Conservation (phyloP, 2,888 invertebrate species). For the Lacanobia oleracea region DNA sequence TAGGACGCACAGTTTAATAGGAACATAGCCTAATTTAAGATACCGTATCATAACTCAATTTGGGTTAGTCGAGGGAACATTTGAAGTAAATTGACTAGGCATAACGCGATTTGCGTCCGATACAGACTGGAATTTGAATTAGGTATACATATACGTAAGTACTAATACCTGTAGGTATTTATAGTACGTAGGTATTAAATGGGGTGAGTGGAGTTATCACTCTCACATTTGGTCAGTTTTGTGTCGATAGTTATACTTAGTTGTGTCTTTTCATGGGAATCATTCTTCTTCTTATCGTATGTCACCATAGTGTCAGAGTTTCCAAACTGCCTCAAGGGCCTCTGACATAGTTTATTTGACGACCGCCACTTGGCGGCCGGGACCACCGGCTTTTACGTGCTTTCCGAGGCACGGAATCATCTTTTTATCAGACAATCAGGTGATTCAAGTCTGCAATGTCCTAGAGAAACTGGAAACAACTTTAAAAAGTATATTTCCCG, state of each 20-base stretch:
- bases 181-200: neutral
- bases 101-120: slow-evolving; percentile 31
- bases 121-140: slow-evolving; percentile 8
- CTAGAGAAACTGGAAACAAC: too few relatives aligned
- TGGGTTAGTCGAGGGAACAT: slow-evolving; percentile 28
- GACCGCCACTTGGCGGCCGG: too few relatives aligned
- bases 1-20: neutral
- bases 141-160: neutral
- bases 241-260: neutral
- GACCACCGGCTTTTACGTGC: too few relatives aligned
- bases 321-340: too few relatives aligned
- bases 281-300: too few relatives aligned
- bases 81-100: slow-evolving; percentile 46
- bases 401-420: too few relatives aligned
- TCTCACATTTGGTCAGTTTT: neutral
- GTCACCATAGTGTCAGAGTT: too few relatives aligned
- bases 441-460: too few relatives aligned
- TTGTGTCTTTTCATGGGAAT: too few relatives aligned
- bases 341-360: too few relatives aligned
- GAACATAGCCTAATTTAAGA: slow-evolving; percentile 18
- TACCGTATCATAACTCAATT: slow-evolving; percentile 41
- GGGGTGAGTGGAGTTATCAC: neutral
- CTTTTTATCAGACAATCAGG: too few relatives aligned
- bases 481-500: too few relatives aligned
- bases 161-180: neutral